Conservation (phyloP, 2,113 vertebrate genomes). For the Telmatochromis brachygnathus region DNA sequence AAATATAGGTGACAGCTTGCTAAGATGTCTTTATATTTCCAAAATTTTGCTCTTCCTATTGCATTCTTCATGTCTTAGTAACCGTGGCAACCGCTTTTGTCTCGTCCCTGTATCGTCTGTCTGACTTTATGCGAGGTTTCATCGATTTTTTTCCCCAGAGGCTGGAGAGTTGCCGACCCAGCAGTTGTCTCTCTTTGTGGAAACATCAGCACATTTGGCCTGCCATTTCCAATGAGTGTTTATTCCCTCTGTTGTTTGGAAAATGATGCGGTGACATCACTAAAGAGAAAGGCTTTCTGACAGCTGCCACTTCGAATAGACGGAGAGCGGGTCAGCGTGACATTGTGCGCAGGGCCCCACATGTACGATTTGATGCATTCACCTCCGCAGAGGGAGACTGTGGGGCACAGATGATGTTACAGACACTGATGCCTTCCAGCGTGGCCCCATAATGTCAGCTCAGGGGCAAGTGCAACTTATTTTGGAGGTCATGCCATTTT, state of each 20-base stretch:
- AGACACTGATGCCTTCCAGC: neutral
- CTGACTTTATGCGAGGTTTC: constrained; percentile 17
- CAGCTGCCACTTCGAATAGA: constrained; percentile 41
- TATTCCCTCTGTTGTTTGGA: neutral
- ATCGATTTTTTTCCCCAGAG: constrained; percentile 37
- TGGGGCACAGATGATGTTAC: neutral
- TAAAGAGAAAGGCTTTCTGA: constrained; percentile 31
- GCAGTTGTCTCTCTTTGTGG: constrained; percentile 41
- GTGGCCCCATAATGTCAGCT: neutral
- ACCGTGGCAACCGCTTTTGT: constrained; percentile 44
- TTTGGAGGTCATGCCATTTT: neutral
- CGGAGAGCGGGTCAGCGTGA: neutral
- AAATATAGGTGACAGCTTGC: neutral
- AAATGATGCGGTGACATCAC: constrained; percentile 22
- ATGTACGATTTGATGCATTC: neutral
- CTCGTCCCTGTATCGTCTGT: neutral
- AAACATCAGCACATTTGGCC: constrained; percentile 47
- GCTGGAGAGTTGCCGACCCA: constrained; percentile 46
- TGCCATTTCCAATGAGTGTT: constrained; percentile 25
- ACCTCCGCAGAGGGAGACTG: neutral
- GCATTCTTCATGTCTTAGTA: neutral
- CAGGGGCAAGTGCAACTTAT: neutral
- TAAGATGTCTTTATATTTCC: neutral
- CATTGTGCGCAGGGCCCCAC: constrained; percentile 7
- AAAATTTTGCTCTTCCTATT: neutral